A percentile compares a stretch with the other conserved stretches of the same genome.
Evolutionary conservation across 2,113 vertebrate genomes (phyloP).

Genomic region (Phodopus roborovskii): DNA sequence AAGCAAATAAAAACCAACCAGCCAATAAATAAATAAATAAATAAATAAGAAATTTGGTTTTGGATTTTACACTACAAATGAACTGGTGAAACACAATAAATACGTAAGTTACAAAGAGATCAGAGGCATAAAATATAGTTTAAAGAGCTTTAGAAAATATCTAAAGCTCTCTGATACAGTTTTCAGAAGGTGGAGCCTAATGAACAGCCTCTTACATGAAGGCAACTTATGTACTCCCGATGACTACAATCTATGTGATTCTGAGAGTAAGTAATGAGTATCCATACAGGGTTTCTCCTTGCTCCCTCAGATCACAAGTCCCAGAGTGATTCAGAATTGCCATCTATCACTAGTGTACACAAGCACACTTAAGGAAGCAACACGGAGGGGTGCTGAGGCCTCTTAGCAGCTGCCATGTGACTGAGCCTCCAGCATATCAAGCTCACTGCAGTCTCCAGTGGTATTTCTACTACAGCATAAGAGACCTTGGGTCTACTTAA

Average conservation of each 20-base stretch:
- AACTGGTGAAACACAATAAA: constrained; percentile 20
- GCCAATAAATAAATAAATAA: not conserved
- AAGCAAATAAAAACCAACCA: not conserved
- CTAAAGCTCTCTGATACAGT: not conserved
- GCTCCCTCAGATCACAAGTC: not conserved
- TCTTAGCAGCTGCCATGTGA: not conserved
- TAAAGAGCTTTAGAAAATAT: constrained; percentile 36
- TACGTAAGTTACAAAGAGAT: not conserved
- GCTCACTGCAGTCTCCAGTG: not conserved
- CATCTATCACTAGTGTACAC: not conserved
- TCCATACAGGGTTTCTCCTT: not conserved
- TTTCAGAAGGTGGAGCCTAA: not conserved
- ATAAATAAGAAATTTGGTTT: not conserved
- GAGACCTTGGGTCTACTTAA: not conserved
- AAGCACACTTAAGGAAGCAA: not conserved
- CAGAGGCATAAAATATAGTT: constrained; percentile 7
- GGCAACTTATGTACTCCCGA: not conserved
- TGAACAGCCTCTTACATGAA: not conserved
- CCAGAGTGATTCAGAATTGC: not conserved
- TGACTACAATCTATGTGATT: not conserved
- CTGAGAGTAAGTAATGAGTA: not conserved
- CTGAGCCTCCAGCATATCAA: not conserved
- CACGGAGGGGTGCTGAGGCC: not conserved
- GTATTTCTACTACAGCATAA: not conserved
- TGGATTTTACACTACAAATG: not conserved